phyloP scores from a whole-genome alignment of 2,113 vertebrate species.

The Passer montanus region DNA sequence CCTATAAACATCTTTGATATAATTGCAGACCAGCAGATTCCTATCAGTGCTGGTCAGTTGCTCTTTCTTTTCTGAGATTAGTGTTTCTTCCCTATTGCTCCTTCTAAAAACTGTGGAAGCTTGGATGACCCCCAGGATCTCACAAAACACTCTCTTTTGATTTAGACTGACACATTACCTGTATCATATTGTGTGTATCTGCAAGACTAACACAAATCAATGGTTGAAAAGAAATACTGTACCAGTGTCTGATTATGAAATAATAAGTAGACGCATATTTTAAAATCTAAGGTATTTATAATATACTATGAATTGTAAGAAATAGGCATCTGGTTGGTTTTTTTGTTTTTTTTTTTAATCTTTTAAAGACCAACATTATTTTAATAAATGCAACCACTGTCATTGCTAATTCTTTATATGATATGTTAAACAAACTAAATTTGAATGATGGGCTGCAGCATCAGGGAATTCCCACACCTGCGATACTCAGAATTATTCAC shows the following conservation, averaged over 20 bases:
- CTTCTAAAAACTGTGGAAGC: neutral
- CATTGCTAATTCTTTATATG: neutral
- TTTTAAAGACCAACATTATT: neutral
- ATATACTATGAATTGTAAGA: neutral
- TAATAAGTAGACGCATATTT: neutral
- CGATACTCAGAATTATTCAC: neutral
- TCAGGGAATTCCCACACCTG: neutral
- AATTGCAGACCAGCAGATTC: neutral
- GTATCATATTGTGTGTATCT: neutral
- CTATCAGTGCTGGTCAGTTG: neutral
- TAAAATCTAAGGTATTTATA: neutral
- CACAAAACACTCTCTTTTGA: neutral
- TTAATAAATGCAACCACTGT: neutral
- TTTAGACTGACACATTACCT: neutral
- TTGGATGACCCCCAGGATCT: neutral
- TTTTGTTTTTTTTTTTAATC: accelerated
- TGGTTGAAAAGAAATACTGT: neutral
- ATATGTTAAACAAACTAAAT: neutral
- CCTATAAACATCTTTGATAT: neutral
- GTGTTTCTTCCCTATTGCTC: neutral
- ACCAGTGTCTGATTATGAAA: neutral
- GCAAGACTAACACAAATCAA: neutral
- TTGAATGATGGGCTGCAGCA: neutral
- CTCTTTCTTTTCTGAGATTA: neutral
- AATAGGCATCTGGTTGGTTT: neutral